Evolutionary conservation across 2,113 vertebrate genomes (phyloP).

Genomic region (Rafetus swinhoei): DNA sequence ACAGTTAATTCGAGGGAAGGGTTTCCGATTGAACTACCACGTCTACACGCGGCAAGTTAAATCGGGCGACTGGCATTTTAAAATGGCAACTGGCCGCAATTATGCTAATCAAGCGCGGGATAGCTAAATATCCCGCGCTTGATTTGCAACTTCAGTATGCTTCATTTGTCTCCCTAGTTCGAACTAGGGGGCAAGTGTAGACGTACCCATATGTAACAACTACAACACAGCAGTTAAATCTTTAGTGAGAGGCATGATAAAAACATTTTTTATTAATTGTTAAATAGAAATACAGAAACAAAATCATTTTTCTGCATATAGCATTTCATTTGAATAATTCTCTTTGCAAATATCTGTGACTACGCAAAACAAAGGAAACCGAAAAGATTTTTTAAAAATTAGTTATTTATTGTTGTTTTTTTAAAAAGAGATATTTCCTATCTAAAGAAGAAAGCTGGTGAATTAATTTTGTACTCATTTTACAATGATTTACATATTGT

Average conservation of each 20-base stretch:
- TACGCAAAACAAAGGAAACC: background rate
- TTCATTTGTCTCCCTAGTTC: too few species aligned
- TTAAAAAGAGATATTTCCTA: background rate
- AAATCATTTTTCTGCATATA: background rate
- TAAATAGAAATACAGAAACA: background rate
- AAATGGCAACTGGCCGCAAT: too few species aligned
- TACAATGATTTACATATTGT: conserved; percentile 63
- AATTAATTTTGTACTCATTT: conserved; percentile 41
- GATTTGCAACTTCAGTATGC: too few species aligned
- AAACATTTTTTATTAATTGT: background rate
- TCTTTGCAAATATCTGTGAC: background rate
- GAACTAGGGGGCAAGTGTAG: too few species aligned
- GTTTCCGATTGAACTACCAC: too few species aligned
- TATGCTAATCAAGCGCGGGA: too few species aligned
- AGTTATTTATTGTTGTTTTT: background rate
- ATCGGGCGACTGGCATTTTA: too few species aligned
- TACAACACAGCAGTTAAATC: background rate
- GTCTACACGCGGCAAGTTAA: too few species aligned
- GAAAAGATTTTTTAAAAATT: background rate
- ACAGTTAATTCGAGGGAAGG: too few species aligned
- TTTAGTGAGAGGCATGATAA: background rate
- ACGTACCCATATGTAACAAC: background rate
- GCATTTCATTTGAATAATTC: background rate
- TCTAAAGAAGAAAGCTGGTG: background rate
- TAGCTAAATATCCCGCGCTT: too few species aligned